A percentile compares a stretch with the other conserved stretches of the same genome.
phyloP scores from a whole-genome alignment of 2,797 vertebrate genomes.

The Sebastes trivittatus region DNA sequence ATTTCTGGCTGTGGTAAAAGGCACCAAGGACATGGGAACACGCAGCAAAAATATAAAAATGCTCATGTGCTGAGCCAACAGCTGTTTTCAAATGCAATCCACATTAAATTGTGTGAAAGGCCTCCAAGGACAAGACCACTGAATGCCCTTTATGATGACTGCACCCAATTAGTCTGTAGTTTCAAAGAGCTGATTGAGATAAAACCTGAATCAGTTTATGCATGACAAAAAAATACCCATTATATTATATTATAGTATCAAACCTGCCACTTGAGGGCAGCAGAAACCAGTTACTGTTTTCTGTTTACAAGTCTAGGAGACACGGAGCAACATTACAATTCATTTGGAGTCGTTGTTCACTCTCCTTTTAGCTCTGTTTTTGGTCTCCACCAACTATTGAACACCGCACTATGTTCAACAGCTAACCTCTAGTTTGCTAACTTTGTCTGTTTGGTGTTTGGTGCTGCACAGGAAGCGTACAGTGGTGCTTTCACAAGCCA shows the following conservation, averaged over 20 bases:
- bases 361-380: not conserved
- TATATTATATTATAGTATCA: not conserved
- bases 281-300: not conserved
- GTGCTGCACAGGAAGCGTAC: not conserved
- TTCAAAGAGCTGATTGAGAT: not conserved
- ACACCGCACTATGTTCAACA: not conserved
- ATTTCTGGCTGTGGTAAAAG: conserved; percentile 32
- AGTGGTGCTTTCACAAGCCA: not conserved
- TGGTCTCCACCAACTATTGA: not conserved
- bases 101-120: conserved; percentile 7
- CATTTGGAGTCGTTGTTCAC: not conserved
- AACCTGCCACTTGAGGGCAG: not conserved
- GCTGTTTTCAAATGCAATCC: conserved; percentile 19
- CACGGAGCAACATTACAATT: not conserved
- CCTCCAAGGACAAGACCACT: conserved; percentile 22
- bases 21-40: conserved; percentile 32
- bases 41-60: conserved; percentile 8
- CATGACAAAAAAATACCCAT: not conserved
- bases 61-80: conserved; percentile 23
- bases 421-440: not conserved
- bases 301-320: not conserved
- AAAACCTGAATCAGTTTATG: not conserved
- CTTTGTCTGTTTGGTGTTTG: not conserved
- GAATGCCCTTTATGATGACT: conserved; percentile 21
- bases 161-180: not conserved